Conservation (phyloP, 64 coral and sea anemone species). For the Catalaphyllia jardinei region DNA sequence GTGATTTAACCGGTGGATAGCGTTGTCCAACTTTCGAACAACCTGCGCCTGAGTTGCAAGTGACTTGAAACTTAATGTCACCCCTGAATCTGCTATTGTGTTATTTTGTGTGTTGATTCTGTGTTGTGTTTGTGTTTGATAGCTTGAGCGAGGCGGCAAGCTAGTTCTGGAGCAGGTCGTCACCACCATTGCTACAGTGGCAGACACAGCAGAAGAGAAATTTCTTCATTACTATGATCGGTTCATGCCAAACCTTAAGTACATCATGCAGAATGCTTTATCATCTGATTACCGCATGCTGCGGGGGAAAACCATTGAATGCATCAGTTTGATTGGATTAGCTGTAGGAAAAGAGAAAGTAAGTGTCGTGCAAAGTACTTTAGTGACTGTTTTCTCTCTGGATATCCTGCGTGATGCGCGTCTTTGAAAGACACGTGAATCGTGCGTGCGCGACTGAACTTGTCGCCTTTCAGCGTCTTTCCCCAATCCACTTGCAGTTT, state of each 20-base stretch:
- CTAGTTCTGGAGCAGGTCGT: constrained; percentile 95
- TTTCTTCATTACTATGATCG: constrained; percentile 91
- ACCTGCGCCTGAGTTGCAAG: too few relatives aligned
- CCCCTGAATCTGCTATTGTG: too few relatives aligned
- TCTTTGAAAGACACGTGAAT: too few relatives aligned
- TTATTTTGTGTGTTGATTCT: neutral
- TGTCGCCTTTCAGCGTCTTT: too few relatives aligned
- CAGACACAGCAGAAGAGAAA: constrained; percentile 92
- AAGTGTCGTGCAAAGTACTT: neutral
- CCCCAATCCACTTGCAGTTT: too few relatives aligned
- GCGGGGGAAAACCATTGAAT: constrained; percentile 95
- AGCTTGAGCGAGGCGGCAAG: constrained; percentile 85
- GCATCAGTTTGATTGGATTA: constrained; percentile 96
- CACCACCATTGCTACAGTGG: constrained; percentile 92
- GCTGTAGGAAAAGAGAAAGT: constrained; percentile 97
- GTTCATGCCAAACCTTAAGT: constrained; percentile 94
- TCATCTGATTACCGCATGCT: constrained; percentile 85
- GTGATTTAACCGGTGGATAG: too few relatives aligned
- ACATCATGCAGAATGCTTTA: constrained; percentile 88
- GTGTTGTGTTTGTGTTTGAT: constrained; percentile 16
- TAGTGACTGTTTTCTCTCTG: too few relatives aligned
- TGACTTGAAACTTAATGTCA: too few relatives aligned
- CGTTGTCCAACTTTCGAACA: too few relatives aligned
- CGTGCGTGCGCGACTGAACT: too few relatives aligned
- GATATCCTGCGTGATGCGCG: too few relatives aligned